Base-by-base conservation (phyloP, 2,797 vertebrate genomes). In the Rhinella marina region DNA sequence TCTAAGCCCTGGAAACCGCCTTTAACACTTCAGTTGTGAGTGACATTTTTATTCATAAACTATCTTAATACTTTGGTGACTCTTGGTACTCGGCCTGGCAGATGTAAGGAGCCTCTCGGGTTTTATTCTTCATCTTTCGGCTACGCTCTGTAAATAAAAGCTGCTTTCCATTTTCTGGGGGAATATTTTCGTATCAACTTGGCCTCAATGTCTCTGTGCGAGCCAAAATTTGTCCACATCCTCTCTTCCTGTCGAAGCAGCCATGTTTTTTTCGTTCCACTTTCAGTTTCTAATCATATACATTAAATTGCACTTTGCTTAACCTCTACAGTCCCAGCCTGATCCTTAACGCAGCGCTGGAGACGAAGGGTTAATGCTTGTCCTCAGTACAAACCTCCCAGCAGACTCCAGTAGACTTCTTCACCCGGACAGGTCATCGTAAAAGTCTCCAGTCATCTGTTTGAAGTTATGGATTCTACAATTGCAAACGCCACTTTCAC, bases 401-500 rank as follows among this genome's bases (percentile, higher is more conserved):
- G 52, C 13, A 86, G 85, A 79, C 75, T 57, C 41, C 48, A 25
- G 82, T 82, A 77, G 72, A 78, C 21, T 82, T 48, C 75, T 77
- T 66, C 88, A 79, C 85, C 73, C 64, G 81, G 81, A 77, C 62
- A 89, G 88, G 88, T 89, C 85, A 89, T 7, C 50, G 7, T 70
- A 29, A 78, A 68, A 83, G 81, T 59, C 81, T 89, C 75, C 56
- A 50, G 64, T 82, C 88, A 89, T 89, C 88, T 89, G 88, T 89
- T 89, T 86, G 88, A 89, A 83, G 88, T 89, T 89, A 89, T 27
- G 76, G 41, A 50, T 88, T 77, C 81, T 86, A 66, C 72, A 77
- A 82, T 59, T 84, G 72, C 88, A 54, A 86, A 83, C 41, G 81
- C 76, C 77, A 83, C 84, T 86, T 89, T 89, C 88, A 89, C 88